Conservation (phyloP, 2,888 invertebrate species). For the Xanthorhoe spadicearia region DNA sequence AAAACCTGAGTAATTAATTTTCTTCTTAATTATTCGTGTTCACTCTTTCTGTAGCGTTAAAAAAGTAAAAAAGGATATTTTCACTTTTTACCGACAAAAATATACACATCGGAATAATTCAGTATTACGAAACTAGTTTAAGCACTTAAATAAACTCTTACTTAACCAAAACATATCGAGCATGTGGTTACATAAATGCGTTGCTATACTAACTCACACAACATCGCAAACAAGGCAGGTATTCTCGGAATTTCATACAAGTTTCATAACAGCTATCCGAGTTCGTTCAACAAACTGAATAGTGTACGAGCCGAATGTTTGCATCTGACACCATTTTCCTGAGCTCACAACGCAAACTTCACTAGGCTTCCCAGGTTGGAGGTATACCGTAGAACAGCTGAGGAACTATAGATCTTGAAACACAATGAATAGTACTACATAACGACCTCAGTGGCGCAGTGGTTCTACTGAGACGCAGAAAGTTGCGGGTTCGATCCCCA, state of each 20-base stretch:
- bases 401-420: background rate
- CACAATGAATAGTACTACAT: no score
- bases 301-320: constrained; percentile 21
- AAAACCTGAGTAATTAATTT: no score
- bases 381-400: background rate
- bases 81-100: no score
- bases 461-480: no score
- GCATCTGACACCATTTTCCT: constrained; percentile 24
- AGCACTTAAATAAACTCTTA: no score
- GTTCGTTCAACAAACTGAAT: constrained; percentile 24
- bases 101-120: no score
- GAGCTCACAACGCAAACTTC: constrained; percentile 21
- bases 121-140: no score
- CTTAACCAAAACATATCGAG: background rate
- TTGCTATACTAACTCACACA: background rate
- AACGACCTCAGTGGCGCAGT: no score
- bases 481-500: no score
- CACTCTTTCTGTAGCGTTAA: no score
- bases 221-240: constrained; percentile 10
- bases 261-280: constrained; percentile 21
- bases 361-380: background rate
- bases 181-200: background rate
- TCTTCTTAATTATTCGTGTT: no score
- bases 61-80: no score
- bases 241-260: constrained; percentile 15